Conservation (phyloP, 2,888 invertebrate genomes). For the Thyatira batis region DNA sequence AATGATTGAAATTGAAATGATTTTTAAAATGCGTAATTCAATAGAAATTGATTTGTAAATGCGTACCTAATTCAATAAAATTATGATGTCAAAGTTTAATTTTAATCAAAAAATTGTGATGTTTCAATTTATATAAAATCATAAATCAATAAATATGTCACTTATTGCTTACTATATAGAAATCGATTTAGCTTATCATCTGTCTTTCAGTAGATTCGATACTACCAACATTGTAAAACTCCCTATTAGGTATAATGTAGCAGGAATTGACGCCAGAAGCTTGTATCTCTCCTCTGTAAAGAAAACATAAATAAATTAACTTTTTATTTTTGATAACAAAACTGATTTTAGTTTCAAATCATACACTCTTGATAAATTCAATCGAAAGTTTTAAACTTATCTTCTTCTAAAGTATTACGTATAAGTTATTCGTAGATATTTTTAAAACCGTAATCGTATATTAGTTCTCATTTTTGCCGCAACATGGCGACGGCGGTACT, state of each 20-base stretch:
- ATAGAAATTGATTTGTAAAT: no score
- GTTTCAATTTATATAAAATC: no score
- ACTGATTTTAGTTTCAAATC: background rate
- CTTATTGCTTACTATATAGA: constrained; percentile 25
- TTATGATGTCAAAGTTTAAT: background rate
- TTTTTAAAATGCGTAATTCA: no score
- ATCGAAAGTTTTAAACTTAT: background rate
- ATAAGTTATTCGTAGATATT: no score
- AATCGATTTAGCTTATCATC: constrained; percentile 53
- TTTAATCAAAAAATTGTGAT: no score
- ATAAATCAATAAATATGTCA: constrained; percentile 22
- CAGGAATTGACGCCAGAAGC: constrained; percentile 90
- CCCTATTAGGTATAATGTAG: constrained; percentile 87
- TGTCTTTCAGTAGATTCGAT: constrained; percentile 64
- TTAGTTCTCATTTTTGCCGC: no score
- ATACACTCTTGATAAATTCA: background rate
- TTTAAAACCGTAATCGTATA: no score
- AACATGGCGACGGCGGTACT: no score
- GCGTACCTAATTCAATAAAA: background rate
- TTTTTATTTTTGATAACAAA: background rate
- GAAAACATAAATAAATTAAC: constrained; percentile 33
- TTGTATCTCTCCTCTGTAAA: constrained; percentile 90
- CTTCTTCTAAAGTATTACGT: background rate
- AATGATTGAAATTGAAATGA: no score
- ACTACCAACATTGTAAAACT: constrained; percentile 86